A percentile compares a stretch with the other conserved stretches of the same genome.
These are phyloP conservation scores for Keiferia lycopersicella DNA, from an alignment of 2,888 invertebrate genomes.

Conservation along the genomic window DNA sequence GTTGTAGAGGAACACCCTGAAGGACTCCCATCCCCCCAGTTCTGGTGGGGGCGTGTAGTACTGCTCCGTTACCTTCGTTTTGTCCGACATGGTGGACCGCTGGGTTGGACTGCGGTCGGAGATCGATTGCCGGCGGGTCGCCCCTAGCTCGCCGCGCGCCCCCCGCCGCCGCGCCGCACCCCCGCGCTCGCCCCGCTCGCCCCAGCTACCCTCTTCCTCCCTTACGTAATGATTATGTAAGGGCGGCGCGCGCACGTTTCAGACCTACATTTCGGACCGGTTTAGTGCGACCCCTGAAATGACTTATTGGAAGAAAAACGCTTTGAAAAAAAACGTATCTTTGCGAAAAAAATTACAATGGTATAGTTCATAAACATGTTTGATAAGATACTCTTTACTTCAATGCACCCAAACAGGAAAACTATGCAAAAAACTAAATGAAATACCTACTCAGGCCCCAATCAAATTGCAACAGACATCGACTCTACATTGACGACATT, in stretches of 20 bases:
- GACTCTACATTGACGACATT: not conserved
- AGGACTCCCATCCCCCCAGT: constrained; percentile 92
- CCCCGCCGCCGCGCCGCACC: constrained; percentile 43
- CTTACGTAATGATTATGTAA: constrained; percentile 78
- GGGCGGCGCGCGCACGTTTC: constrained; percentile 67
- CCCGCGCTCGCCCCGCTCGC: constrained; percentile 32
- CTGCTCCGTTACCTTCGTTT: constrained; percentile 86
- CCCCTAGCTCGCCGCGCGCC: constrained; percentile 48
- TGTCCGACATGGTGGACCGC: constrained; percentile 86
- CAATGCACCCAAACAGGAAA: no score
- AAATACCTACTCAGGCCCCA: not conserved
- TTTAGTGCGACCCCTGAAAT: constrained; percentile 37
- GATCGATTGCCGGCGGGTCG: constrained; percentile 71
- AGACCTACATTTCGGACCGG: constrained; percentile 53
- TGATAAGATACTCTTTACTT: no score
- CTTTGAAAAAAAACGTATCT: not conserved
- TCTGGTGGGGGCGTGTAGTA: constrained; percentile 91
- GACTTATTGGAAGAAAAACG: not conserved
- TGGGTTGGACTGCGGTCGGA: constrained; percentile 70
- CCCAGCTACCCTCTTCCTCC: constrained; percentile 61
- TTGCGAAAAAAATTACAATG: no score
- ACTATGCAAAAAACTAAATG: no score
- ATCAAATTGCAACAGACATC: no score
- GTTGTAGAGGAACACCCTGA: constrained; percentile 94
- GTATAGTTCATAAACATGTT: no score